These are phyloP conservation scores for Kuschelorhynchus macadamiae DNA, from an alignment of 2,888 invertebrate genomes.

Conservation along the genomic window DNA sequence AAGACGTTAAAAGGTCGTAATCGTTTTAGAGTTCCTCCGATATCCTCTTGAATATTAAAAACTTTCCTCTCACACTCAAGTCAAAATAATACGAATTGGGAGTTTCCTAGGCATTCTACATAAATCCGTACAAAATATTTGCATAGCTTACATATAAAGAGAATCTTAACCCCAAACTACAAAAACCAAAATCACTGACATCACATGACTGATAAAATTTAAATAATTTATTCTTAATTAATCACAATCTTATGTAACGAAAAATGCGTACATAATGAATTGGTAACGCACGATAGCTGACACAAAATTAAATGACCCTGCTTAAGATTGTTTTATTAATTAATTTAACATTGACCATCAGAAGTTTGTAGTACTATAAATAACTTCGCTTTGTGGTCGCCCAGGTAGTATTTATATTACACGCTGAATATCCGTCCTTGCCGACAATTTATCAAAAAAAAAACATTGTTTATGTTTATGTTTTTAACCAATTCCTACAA, in stretches of 20 bases:
- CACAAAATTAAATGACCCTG: constrained; percentile 53
- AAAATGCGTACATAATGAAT: constrained; percentile 19
- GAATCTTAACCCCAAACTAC: too few relatives aligned
- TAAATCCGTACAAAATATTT: too few relatives aligned
- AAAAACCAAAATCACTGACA: too few relatives aligned
- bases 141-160: too few relatives aligned
- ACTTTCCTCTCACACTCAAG: too few relatives aligned
- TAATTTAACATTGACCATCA: constrained; percentile 58
- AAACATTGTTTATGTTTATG: constrained; percentile 29
- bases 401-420: constrained; percentile 46
- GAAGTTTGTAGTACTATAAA: constrained; percentile 50
- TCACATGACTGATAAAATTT: too few relatives aligned
- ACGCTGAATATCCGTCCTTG: constrained; percentile 44
- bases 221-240: not conserved
- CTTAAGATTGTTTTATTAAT: constrained; percentile 54
- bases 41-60: too few relatives aligned
- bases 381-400: constrained; percentile 48
- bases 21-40: too few relatives aligned
- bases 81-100: too few relatives aligned
- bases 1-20: too few relatives aligned
- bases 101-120: too few relatives aligned
- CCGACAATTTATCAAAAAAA: constrained; percentile 36
- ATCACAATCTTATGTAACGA: constrained; percentile 32
- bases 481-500: not conserved
- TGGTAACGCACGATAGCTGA: constrained; percentile 25